Conservation (phyloP, 2,797 vertebrate genomes). For the Enteromius fasciolatus region DNA sequence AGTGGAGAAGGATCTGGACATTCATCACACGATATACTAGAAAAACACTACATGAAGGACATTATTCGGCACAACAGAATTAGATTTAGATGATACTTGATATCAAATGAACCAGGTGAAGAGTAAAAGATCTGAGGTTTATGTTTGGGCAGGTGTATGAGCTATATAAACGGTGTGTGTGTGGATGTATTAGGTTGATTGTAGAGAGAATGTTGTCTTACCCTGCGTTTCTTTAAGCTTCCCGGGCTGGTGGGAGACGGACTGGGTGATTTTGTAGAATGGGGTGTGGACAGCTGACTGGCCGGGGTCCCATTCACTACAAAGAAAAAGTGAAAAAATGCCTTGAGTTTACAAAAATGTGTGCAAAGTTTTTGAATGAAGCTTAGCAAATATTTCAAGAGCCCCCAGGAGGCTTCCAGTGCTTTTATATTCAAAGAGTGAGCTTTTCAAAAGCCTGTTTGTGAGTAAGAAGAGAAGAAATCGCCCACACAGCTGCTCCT, state of each 20-base stretch:
- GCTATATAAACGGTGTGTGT: conserved; percentile 26
- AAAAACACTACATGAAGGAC: background rate
- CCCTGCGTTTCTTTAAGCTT: conserved; percentile 89
- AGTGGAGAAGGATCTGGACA: conserved; percentile 13
- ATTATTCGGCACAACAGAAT: background rate
- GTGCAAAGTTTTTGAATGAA: conserved; percentile 33
- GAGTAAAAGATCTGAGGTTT: background rate
- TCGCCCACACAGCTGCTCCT: conserved; percentile 48
- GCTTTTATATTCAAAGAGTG: conserved; percentile 9
- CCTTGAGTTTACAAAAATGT: background rate
- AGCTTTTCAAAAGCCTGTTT: conserved; percentile 29
- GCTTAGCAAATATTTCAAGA: conserved; percentile 24
- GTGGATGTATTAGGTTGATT: background rate
- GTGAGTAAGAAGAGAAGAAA: conserved; percentile 30
- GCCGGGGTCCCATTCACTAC: conserved; percentile 94
- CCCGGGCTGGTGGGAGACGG: conserved; percentile 92
- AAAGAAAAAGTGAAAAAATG: conserved; percentile 49
- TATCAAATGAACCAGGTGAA: background rate
- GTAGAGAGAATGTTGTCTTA: conserved; percentile 72
- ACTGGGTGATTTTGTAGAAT: conserved; percentile 92
- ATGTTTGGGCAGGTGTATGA: background rate
- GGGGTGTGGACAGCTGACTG: conserved; percentile 94
- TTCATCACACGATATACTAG: background rate
- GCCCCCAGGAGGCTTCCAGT: background rate
- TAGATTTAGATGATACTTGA: conserved; percentile 7